Evolutionary conservation across 1,140 invertebrate genomes (phyloP), one percentile per base, ranked within the genome.

Genomic region (Brachionus asplanchnoidis): DNA sequence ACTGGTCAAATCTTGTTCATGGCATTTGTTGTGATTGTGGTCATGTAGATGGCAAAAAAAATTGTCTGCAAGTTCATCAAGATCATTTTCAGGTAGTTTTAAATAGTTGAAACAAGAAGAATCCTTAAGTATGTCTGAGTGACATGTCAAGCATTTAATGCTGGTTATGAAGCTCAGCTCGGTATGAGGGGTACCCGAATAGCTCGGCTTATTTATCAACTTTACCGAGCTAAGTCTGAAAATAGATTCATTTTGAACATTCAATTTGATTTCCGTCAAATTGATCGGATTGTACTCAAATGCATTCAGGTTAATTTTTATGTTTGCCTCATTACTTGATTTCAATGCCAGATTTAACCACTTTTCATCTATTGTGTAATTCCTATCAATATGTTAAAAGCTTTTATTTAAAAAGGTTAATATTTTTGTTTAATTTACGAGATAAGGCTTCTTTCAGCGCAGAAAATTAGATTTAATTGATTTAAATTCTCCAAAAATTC

Each of bases 1-100:
- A 28, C 50, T 77, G 7, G 73, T 77, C 20, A 77, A 4, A 50
- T 77, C 79, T 82, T 82, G 32, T 46, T 40, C 79, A 17, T 82
- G 26, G 12, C n/a, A 20, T 11, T 40, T 28, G 53, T 82, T 68
- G 42, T 65, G 79, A 68, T 82, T 68, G 36, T 82, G 53, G 40
- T 82, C 79, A 40, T 82, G 79, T 26, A 82, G 44, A 65, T 82
- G 79, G 53, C 79, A 82, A 46, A 82, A 82, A 82, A 82, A 82
- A 6, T 82, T 82, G 40, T 82, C 79, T n/a, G 65, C 65, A n/a
- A 82, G 42, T 28, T 82, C 79, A 20, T 68, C 79, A 8, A 60
- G 40, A 68, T 82, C 79, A n/a, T 82, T 82, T 32, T 82, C 79
- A 8, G 79, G 79, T 8, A 82, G 53, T 68, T 60, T 60, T 26